Conservation (phyloP, 1,140 invertebrate genomes). For the Antheraea pernyi region DNA sequence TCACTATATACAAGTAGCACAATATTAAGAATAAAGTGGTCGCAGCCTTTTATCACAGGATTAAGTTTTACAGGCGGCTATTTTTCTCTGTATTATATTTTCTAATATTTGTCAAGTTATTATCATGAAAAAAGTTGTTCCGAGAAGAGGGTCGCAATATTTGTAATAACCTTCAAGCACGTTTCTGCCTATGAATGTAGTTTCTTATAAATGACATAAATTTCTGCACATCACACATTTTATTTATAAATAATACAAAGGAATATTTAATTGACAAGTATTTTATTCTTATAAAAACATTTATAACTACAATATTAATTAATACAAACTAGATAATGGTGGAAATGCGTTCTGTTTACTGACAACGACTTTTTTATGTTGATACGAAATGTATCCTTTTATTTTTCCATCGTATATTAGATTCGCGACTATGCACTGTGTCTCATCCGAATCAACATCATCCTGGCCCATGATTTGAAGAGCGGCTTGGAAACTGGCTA, state of each 20-base stretch:
- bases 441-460: constrained; percentile 95
- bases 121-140: no score
- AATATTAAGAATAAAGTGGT: no score
- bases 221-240: neutral
- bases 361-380: constrained; percentile 97
- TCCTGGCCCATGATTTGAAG: constrained; percentile 89
- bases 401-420: constrained; percentile 97
- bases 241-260: neutral
- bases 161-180: no score
- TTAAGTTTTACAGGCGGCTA: no score
- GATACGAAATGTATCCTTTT: constrained; percentile 98
- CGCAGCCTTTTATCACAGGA: no score
- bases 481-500: constrained; percentile 89
- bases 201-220: no score
- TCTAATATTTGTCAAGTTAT: no score
- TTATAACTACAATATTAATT: constrained; percentile 22
- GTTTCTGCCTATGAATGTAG: no score
- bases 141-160: no score
- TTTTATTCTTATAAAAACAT: neutral
- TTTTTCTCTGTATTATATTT: no score
- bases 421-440: constrained; percentile 97
- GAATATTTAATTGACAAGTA: neutral
- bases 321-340: constrained; percentile 80
- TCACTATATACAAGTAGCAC: no score
- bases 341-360: constrained; percentile 99